Conservation (phyloP, 92 coral and sea anemone species). For the Epizoanthus ramosus region DNA sequence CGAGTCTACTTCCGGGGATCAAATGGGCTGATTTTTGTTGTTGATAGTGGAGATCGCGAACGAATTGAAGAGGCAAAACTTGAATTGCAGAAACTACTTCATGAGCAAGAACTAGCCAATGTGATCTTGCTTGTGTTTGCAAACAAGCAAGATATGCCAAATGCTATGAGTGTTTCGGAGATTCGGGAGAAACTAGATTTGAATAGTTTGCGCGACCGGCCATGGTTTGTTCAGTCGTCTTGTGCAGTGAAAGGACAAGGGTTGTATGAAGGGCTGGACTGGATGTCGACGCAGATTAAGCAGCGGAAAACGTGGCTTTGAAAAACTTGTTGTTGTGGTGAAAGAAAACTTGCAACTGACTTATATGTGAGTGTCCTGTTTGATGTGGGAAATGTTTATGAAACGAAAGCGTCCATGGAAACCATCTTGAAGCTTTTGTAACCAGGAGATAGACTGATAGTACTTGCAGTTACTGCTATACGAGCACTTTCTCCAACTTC, state of each 20-base stretch:
- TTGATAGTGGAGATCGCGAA: slow-evolving; percentile 92
- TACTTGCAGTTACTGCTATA: too few species aligned
- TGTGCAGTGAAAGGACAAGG: slow-evolving; percentile 96
- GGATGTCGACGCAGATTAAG: slow-evolving; percentile 92
- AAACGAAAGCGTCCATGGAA: not conserved
- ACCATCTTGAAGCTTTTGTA: too few species aligned
- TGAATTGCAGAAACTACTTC: slow-evolving; percentile 79
- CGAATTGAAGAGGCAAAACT: slow-evolving; percentile 79
- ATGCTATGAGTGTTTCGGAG: slow-evolving; percentile 89
- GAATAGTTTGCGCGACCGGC: slow-evolving; percentile 69
- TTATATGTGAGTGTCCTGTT: not conserved
- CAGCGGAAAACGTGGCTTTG: slow-evolving; percentile 73
- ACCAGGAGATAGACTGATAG: too few species aligned
- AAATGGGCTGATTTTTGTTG: slow-evolving; percentile 89
- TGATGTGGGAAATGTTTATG: not conserved
- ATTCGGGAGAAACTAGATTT: slow-evolving; percentile 88
- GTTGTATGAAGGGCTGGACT: slow-evolving; percentile 90
- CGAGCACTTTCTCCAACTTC: too few species aligned
- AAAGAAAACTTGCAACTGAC: not conserved
- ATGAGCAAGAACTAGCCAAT: slow-evolving; percentile 79
- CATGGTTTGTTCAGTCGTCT: slow-evolving; percentile 96
- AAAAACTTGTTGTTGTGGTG: not conserved
- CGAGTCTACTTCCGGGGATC: slow-evolving; percentile 93
- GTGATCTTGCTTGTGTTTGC: slow-evolving; percentile 90
- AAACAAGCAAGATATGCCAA: slow-evolving; percentile 91